Evolutionary conservation across 2,888 invertebrate genomes (phyloP), one percentile per base, ranked within the genome.

Genomic region (Parnassius mnemosyne): DNA sequence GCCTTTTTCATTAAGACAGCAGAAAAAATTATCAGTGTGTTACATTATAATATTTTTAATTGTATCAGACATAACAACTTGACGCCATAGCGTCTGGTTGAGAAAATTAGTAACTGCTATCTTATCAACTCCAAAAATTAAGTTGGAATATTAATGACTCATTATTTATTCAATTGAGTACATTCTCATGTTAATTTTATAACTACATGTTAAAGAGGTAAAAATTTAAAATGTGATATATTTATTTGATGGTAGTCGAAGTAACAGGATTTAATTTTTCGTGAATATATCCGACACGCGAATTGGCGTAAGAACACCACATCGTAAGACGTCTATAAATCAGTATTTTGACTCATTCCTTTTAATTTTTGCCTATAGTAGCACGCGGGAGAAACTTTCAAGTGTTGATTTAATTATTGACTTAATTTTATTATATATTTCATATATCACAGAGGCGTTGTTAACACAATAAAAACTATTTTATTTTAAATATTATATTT

Each of bases 271-370:
- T n/a, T 46, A 16, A 34, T 25, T 55, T 61, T 34, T 50, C 42
- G 12, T 50, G 43, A 43, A 43, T 12, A 16, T 50, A 56, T 50
- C 56, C 76, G 73, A 71, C 73, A 80, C 79, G 80, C 81, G 79
- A 80, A 74, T 74, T 73, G 80, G 76, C 80, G 76, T 59, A 59
- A 78, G 74, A 75, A 74, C 82, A 85, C 86, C 85, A 83, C 85
- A 83, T 85, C 82, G 76, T 82, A 83, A 84, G 78, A 79, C 70
- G 75, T 72, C 73, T 73, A 79, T 86, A 87, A 87, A 87, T 85
- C 84, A 81, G 80, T 73, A 74, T 75, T 77, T 79, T 80, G 77
- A 81, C 81, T 81, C 78, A 68, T 73, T 77, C 76, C 71, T 78
- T 82, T 84, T 83, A 82, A 84, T 83, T 84, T 83, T 75, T 68